Base-by-base conservation (phyloP, 2,888 invertebrate species). In the Xanthia togata region DNA sequence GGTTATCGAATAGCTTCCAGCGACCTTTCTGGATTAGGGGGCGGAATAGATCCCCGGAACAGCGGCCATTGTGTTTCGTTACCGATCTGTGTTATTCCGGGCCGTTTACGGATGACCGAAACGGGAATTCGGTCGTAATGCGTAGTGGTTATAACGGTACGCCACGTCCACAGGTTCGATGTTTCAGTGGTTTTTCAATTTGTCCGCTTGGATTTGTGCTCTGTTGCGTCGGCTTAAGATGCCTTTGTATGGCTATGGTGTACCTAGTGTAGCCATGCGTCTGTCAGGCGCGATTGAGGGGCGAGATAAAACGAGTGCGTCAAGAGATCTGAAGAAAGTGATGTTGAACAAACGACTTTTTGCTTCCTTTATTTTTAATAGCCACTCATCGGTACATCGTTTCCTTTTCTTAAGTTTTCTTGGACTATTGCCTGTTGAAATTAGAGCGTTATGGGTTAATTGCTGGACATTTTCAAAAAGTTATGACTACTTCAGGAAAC, bases 1-100 rank as follows among this genome's bases (percentile, higher is more conserved):
- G 95, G 95, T 94, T 94, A 96, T 95, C 94, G 95, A 94, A 96
- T 94, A 90, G 92, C 91, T 90, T 90, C 91, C 91, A 91, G 88
- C 91, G 93, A 95, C 95, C 95, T 95, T 95, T 95, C 94, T 91
- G 94, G 95, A 95, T 95, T 95, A 95, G 79, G 78, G 90, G 90
- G 88, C 90, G 91, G 91, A 93, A 93, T 94, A 92, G 93, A 93
- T 93, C 92, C 92, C 89, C 89, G 90, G 90, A 90, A 92, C 91
- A 89, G 89, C 82, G 73, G 88, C 91, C 91, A 92, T 94, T 95
- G 93, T 93, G 92, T 93, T 92, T 92, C 92, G 93, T 91, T 93
- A 92, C 93, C 91, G 92, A 93, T 92, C 92, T 92, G 90, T 91
- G 89, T 92, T 92, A 91, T 92, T 91, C 88, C 83, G 83, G 68